phyloP scores from a whole-genome alignment of 2,888 invertebrate genomes.

The Neoscelio sp. region DNA sequence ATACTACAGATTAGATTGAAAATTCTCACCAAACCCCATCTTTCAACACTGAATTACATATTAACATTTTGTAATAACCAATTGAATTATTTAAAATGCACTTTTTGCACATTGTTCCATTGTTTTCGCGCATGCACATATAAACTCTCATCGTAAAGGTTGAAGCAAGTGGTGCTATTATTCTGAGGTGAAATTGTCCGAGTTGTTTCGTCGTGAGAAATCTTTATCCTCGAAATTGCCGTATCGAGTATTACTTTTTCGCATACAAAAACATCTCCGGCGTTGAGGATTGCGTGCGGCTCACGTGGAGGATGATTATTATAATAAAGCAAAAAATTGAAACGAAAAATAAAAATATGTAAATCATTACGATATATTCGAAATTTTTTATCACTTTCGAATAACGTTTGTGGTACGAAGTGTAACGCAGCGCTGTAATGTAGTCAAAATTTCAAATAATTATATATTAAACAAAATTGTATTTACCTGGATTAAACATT shows the following conservation, averaged over 20 bases:
- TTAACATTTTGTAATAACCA: conserved; percentile 12
- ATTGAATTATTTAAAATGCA: conserved; percentile 26
- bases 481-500: no score
- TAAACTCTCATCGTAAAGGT: conserved; percentile 43
- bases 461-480: no score
- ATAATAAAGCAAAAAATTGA: conserved; percentile 4
- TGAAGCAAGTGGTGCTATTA: conserved; percentile 43
- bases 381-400: neutral
- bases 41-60: conserved; percentile 12
- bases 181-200: conserved; percentile 31
- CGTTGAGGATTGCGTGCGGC: conserved; percentile 29
- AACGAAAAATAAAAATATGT: conserved; percentile 4
- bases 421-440: no score
- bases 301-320: conserved; percentile 24
- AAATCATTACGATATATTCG: neutral
- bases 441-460: no score
- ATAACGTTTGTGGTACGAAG: no score
- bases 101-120: conserved; percentile 13
- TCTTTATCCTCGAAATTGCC: conserved; percentile 46
- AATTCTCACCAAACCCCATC: conserved; percentile 6
- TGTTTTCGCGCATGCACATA: conserved; percentile 35
- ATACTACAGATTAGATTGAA: no score
- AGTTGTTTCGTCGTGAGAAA: conserved; percentile 54
- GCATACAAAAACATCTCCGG: conserved; percentile 31
- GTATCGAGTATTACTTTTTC: conserved; percentile 47